Base-by-base conservation (phyloP, 30 jellyfish, hydroid and myxozoan species). In the Rhopilema esculentum region DNA sequence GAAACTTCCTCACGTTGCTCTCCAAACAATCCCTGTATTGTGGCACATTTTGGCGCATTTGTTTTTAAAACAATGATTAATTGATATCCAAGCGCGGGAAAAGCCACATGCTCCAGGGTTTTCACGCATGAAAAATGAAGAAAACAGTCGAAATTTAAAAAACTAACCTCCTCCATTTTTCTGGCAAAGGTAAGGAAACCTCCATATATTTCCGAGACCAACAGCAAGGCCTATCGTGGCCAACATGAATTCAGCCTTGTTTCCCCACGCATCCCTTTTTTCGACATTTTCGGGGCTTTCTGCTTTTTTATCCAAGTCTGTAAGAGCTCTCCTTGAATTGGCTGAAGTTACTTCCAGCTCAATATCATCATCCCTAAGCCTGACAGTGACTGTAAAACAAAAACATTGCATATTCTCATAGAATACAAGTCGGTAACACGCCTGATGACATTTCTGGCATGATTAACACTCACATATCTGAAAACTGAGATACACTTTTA, bases 221-320 rank as follows among this genome's bases (percentile, higher is more conserved):
- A 92, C 98, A 0, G 98, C 96, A 20, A 92, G 88, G 19, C 98
- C 98, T 19, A 92, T 92, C 1, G 98, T 92, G 23, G 98, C 98
- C 15, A 92, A 72, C 87, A 92, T 82, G 76, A 86, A 92, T 69
- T 92, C 96, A 1, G 98, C 91, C 75, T 92, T 92, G 83, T 92
- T 85, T 17, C 93, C 93, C 98, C 98, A 92, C 26, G 92, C 84
- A 33, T 92, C 98, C 25, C 98, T 61, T 17, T 63, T 30, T 65
- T 73, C 78, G 22, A 27, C 84, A 28, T 9, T 72, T 28, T 31
- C 71, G 0, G 27, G 28, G 67, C n/a, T 50, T 8, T 9, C 83
- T 16, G 70, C n/a, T 29, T n/a, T 63, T 75, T 70, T 83, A 53
- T 72, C 33, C 24, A 49, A 21, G 4, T 85, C 85, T 24, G 88